These are phyloP conservation scores for Malurus leucopterus DNA, from an alignment of 2,797 vertebrate species.

Conservation along the genomic window DNA sequence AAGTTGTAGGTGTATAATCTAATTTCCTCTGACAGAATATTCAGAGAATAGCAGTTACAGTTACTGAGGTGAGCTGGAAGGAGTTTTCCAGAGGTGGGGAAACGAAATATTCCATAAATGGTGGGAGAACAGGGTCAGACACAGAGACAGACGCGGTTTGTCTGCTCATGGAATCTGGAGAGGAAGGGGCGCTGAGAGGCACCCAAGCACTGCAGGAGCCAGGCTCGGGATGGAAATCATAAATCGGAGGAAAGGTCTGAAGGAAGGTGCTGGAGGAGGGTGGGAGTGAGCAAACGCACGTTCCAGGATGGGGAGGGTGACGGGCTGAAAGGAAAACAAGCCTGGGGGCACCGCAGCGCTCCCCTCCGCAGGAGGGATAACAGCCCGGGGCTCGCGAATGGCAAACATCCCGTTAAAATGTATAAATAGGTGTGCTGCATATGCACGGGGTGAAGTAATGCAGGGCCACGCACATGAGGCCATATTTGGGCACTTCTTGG, in stretches of 20 bases:
- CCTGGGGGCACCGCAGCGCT: fast-evolving
- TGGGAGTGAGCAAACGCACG: background rate
- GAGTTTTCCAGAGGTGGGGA: background rate
- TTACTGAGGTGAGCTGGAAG: background rate
- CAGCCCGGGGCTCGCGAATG: background rate
- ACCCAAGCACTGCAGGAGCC: background rate
- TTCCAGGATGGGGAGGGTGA: background rate
- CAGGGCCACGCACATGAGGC: background rate
- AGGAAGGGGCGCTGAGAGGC: background rate
- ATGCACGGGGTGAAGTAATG: slow-evolving; percentile 32
- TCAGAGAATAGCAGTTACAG: background rate
- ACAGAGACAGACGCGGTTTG: background rate
- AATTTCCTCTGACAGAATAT: background rate
- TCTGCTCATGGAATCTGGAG: background rate
- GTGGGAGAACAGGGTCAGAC: background rate
- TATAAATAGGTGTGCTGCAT: slow-evolving; percentile 49
- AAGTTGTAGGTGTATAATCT: background rate
- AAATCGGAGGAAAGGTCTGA: background rate
- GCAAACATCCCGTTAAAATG: background rate
- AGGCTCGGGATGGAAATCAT: background rate
- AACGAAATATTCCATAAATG: background rate
- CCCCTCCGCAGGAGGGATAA: fast-evolving
- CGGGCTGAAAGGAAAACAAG: background rate
- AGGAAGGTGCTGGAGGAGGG: background rate
- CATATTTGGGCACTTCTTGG: slow-evolving; percentile 42